Evolutionary conservation across 2,113 vertebrate species (phyloP), one percentile per base, ranked within the genome.

Genomic region (Corvus moneduloides): DNA sequence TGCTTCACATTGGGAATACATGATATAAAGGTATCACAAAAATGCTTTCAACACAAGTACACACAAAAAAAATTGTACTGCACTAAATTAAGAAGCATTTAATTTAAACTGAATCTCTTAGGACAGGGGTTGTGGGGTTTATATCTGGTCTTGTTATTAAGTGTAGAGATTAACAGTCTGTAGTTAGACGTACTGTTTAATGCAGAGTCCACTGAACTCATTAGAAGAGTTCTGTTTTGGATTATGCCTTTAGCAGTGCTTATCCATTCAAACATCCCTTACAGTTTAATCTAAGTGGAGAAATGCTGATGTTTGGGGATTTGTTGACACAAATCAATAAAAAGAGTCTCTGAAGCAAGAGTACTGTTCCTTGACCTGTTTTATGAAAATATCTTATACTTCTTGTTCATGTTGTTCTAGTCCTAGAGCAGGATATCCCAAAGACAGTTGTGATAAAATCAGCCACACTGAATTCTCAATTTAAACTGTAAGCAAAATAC

Each of bases 181-280:
- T 76, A 76, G 52, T 94, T 93, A 79, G 74, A 79, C 22, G 21
- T 33, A n/a, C 56, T 79, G 58, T 82, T 87, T 85, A 90, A 73
- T 74, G 44, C 19, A 62, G 71, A 64, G 48, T 66, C 28, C 52
- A 24, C 78, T 71, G 94, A 94, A 94, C 71, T 95, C 58, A 92
- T 94, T 95, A 91, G 58, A 54, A 75, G 80, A 84, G 44, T 95
- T 84, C 91, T 94, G 89, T 21, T 95, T 96, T 95, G 84, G 84
- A 95, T 97, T 96, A 96, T 75, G 80, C 49, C 37, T 96, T 92
- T 44, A 91, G 87, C 84, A 64, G 69, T 76, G 62, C 54, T 97
- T 91, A 96, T 89, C 81, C 77, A 66, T 73, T 84, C 81, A 84
- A 46, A 84, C 48, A 90, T 73, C n/a, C 55, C 54, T 87, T 84